Conservation (phyloP, 2,113 vertebrate species). For the Proteles cristata region DNA sequence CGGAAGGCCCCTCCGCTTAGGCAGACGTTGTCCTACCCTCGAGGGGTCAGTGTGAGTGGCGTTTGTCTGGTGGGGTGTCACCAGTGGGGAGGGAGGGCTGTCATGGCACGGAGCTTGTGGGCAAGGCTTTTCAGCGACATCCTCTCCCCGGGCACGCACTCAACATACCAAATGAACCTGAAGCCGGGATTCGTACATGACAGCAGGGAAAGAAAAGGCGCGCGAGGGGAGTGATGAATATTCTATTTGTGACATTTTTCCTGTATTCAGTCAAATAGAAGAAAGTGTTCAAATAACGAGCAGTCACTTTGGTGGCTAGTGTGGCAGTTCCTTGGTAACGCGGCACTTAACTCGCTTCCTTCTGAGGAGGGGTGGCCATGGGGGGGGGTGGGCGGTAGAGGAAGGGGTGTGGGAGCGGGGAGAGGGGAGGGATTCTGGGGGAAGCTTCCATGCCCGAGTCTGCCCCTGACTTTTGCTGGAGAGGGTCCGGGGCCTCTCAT, state of each 20-base stretch:
- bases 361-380: background rate
- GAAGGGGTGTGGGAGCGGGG: background rate
- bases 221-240: slow-evolving; percentile 77
- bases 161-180: slow-evolving; percentile 80
- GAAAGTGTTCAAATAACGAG: slow-evolving; percentile 82
- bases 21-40: slow-evolving; percentile 66
- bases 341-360: slow-evolving; percentile 39
- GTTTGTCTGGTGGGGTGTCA: slow-evolving; percentile 76
- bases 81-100: slow-evolving; percentile 55
- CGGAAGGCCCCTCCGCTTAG: slow-evolving; percentile 58
- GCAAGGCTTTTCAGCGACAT: slow-evolving; percentile 57
- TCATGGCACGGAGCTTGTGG: slow-evolving; percentile 34
- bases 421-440: background rate
- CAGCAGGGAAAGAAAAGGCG: slow-evolving; percentile 78
- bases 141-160: slow-evolving; percentile 71
- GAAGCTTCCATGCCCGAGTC: background rate
- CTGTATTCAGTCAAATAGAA: slow-evolving; percentile 83
- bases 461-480: background rate
- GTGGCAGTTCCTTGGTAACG: slow-evolving; percentile 77
- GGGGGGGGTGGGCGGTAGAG: background rate
- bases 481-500: background rate
- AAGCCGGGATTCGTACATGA: slow-evolving; percentile 74
- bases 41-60: slow-evolving; percentile 79
- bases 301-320: slow-evolving; percentile 81
- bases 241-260: slow-evolving; percentile 83